These are phyloP conservation scores for Casuarius casuarius DNA, from an alignment of 2,113 vertebrate species.

Conservation along the genomic window DNA sequence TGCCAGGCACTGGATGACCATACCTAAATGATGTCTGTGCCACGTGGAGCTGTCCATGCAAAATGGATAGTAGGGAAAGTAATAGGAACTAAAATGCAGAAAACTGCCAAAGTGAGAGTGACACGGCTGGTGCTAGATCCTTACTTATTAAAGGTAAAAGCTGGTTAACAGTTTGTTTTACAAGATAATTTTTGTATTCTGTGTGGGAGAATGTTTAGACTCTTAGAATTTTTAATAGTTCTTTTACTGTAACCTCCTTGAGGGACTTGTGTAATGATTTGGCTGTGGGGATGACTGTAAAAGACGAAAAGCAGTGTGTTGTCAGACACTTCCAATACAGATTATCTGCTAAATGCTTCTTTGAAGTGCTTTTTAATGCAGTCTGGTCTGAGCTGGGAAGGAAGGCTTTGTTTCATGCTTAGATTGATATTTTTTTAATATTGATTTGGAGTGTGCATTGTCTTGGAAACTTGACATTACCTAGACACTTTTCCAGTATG, in stretches of 20 bases:
- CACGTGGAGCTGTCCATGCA: constrained; percentile 87
- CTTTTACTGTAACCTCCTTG: not conserved
- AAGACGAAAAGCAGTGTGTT: not conserved
- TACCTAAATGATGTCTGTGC: constrained; percentile 83
- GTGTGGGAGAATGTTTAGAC: not conserved
- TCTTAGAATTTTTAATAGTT: not conserved
- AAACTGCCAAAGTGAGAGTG: constrained; percentile 95
- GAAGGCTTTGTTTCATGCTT: not conserved
- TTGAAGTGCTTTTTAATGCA: not conserved
- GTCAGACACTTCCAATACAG: not conserved
- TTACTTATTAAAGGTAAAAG: constrained; percentile 93
- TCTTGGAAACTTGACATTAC: not conserved
- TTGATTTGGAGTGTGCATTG: not conserved
- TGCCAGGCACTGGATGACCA: constrained; percentile 50
- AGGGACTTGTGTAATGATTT: not conserved
- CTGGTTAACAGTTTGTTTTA: not conserved
- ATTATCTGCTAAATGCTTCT: not conserved
- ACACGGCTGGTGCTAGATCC: constrained; percentile 92
- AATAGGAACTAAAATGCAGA: constrained; percentile 94
- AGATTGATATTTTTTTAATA: not conserved
- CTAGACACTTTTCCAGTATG: not conserved
- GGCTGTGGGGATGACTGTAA: not conserved
- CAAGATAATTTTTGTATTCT: not conserved
- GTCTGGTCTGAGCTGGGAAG: not conserved
- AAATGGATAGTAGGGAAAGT: constrained; percentile 95